These are phyloP conservation scores for Diorhabda carinulata DNA, from an alignment of 1,140 invertebrate genomes.

Conservation along the genomic window DNA sequence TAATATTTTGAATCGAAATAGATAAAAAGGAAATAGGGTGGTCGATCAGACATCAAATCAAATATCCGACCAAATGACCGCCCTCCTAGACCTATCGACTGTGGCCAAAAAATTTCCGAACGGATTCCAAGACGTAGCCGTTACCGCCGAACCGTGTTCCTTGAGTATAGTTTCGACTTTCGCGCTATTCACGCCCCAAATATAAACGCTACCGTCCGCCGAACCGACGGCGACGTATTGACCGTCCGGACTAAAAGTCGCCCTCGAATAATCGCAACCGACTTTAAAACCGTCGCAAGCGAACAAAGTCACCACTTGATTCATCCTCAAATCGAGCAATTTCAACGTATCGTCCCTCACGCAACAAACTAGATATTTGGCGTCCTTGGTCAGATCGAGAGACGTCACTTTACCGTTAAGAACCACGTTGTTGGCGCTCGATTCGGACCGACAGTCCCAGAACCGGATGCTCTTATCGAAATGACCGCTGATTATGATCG, in stretches of 20 bases:
- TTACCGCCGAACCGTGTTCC: constrained; percentile 82
- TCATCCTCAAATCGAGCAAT: constrained; percentile 90
- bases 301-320: constrained; percentile 84
- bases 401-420: constrained; percentile 94
- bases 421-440: constrained; percentile 75
- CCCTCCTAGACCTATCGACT: constrained; percentile 81
- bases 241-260: constrained; percentile 87
- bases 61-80: constrained; percentile 73
- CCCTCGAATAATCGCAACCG: constrained; percentile 89
- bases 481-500: constrained; percentile 93
- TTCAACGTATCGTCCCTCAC: constrained; percentile 93
- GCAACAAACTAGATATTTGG: constrained; percentile 83
- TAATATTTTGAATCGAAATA: too few relatives aligned
- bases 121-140: constrained; percentile 89
- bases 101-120: constrained; percentile 79
- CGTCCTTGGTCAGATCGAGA: constrained; percentile 87
- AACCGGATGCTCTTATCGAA: constrained; percentile 96
- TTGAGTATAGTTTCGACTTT: constrained; percentile 80
- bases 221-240: constrained; percentile 86
- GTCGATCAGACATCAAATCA: background rate
- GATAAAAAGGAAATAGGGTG: too few relatives aligned
- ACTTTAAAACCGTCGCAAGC: constrained; percentile 94
- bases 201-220: constrained; percentile 82
- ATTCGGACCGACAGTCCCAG: constrained; percentile 88
- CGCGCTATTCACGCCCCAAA: constrained; percentile 81